Evolutionary conservation across 2,797 vertebrate genomes (phyloP).

Genomic region (Chanos chanos): DNA sequence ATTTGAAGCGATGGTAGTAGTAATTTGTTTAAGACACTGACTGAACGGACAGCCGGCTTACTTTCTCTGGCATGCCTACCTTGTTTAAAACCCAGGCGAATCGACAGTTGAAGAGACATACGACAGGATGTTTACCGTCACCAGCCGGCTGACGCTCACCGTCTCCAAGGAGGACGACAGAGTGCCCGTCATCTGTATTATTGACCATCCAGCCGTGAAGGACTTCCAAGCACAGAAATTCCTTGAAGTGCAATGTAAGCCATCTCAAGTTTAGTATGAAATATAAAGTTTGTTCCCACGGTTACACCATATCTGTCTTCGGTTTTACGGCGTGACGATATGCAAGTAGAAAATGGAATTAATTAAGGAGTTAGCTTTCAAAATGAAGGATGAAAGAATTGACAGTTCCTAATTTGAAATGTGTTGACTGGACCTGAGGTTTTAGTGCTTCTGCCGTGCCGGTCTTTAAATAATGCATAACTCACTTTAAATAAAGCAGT

Average conservation of each 20-base stretch:
- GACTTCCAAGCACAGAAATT: slow-evolving; percentile 92
- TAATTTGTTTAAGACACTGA: too few species aligned
- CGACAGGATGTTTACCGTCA: slow-evolving; percentile 93
- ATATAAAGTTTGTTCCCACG: slow-evolving; percentile 6
- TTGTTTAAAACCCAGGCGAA: slow-evolving; percentile 71
- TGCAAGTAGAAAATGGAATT: too few species aligned
- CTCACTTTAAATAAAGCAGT: slow-evolving; percentile 56
- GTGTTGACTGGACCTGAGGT: too few species aligned
- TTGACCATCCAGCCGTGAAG: slow-evolving; percentile 94
- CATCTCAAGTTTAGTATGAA: slow-evolving; percentile 11
- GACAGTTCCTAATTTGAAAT: too few species aligned
- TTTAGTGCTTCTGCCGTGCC: too few species aligned
- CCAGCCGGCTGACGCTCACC: slow-evolving; percentile 84
- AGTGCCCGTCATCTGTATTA: slow-evolving; percentile 88
- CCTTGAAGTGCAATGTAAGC: slow-evolving; percentile 93
- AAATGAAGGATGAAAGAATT: too few species aligned
- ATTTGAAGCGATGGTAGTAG: too few species aligned
- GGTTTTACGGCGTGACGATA: too few species aligned
- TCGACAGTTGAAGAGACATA: slow-evolving; percentile 88
- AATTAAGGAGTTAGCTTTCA: too few species aligned
- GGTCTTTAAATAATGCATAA: too few species aligned
- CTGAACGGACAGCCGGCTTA: slow-evolving; percentile 13
- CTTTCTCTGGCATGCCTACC: slow-evolving; percentile 42
- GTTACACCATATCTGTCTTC: too few species aligned
- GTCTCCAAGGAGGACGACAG: slow-evolving; percentile 94